phyloP scores from a whole-genome alignment of 2,888 invertebrate genomes.

The Pediacus dermestoides region DNA sequence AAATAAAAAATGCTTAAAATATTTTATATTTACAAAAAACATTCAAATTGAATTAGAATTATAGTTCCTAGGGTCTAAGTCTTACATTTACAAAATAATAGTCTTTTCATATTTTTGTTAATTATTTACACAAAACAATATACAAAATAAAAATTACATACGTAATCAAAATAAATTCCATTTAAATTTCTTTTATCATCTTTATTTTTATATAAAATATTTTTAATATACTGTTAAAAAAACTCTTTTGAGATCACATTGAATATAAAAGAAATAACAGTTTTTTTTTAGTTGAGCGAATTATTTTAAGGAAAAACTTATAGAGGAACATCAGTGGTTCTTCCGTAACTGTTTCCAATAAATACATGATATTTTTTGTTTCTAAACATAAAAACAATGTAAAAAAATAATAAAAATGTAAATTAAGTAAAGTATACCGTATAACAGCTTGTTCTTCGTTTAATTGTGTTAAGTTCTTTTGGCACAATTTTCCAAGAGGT shows the following conservation, averaged over 20 bases:
- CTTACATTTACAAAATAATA: slow-evolving; percentile 43
- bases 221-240: slow-evolving; percentile 4
- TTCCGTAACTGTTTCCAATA: neutral
- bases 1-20: slow-evolving; percentile 43
- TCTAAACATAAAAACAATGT: too few species aligned
- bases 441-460: slow-evolving; percentile 9
- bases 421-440: neutral
- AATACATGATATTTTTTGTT: too few species aligned
- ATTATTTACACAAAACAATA: slow-evolving; percentile 39
- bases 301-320: slow-evolving; percentile 1
- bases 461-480: slow-evolving; percentile 32
- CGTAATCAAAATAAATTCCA: slow-evolving; percentile 21
- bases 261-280: neutral
- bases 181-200: slow-evolving; percentile 15
- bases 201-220: slow-evolving; percentile 9
- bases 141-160: slow-evolving; percentile 29
- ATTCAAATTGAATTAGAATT: slow-evolving; percentile 36
- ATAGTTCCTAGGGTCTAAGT: slow-evolving; percentile 32
- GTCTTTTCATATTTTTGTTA: slow-evolving; percentile 36
- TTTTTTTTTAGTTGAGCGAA: neutral
- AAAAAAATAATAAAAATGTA: neutral
- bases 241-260: slow-evolving; percentile 19
- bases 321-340: neutral
- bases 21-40: slow-evolving; percentile 40
- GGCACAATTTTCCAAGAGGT: slow-evolving; percentile 34